Percentiles rank a stretch among this genome's conserved stretches.
These are phyloP conservation scores for Cyclina sinensis DNA, from an alignment of 1,140 invertebrate species.

Conservation along the genomic window DNA sequence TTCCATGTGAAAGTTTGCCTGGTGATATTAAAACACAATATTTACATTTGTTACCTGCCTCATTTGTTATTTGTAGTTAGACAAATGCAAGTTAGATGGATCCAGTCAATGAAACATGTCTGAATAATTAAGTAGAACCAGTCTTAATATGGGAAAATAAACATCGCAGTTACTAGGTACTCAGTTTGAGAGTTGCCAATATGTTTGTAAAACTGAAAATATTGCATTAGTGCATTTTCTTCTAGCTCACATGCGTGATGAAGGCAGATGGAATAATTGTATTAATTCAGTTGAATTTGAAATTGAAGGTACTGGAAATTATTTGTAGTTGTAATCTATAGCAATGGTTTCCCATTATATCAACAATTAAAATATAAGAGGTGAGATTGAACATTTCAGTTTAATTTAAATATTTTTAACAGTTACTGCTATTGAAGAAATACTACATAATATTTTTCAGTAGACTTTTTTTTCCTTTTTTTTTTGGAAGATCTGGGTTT, in stretches of 20 bases:
- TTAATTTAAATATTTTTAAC: too few species aligned
- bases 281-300: background rate
- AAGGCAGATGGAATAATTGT: too few species aligned
- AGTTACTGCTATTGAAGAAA: too few species aligned
- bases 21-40: constrained; percentile 2
- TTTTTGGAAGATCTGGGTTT: too few species aligned
- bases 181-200: background rate
- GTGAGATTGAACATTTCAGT: too few species aligned
- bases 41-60: background rate
- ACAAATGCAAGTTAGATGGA: background rate
- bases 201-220: background rate
- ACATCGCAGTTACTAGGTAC: background rate
- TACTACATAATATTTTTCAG: too few species aligned
- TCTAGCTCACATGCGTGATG: background rate
- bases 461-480: too few species aligned
- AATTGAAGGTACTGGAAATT: background rate
- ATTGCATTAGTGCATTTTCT: background rate
- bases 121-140: constrained; percentile 16
- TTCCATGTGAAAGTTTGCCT: background rate
- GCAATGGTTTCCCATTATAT: background rate
- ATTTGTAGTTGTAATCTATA: background rate
- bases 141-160: constrained; percentile 4
- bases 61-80: background rate
- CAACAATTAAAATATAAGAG: background rate
- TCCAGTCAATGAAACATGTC: background rate